Conservation (phyloP, 2,888 invertebrate genomes). For the Andrena bucephala region DNA sequence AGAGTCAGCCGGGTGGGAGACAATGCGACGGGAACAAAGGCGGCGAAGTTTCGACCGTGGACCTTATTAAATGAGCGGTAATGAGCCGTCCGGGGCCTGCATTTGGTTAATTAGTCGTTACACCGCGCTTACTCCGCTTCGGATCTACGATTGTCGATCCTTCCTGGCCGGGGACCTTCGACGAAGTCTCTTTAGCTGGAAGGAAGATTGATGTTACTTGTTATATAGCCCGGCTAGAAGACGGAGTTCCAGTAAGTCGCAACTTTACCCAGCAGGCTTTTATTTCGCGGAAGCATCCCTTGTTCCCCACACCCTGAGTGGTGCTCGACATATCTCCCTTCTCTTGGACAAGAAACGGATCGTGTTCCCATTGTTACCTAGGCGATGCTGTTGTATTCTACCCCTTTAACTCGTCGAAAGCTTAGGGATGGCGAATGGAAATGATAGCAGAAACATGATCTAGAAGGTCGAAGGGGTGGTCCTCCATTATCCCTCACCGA, state of each 20-base stretch:
- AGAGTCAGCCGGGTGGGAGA: background rate
- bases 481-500: too few species aligned
- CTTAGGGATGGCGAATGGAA: too few species aligned
- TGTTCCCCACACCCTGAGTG: too few species aligned
- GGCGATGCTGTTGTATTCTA: too few species aligned
- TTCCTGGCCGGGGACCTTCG: background rate
- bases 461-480: too few species aligned
- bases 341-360: too few species aligned
- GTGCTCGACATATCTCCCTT: too few species aligned
- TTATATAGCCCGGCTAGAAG: background rate
- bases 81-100: slow-evolving; percentile 38
- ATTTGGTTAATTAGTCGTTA: slow-evolving; percentile 55
- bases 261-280: too few species aligned
- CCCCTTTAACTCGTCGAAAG: too few species aligned
- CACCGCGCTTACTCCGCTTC: slow-evolving; percentile 10
- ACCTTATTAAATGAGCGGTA: slow-evolving; percentile 57
- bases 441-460: too few species aligned
- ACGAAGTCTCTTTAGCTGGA: background rate
- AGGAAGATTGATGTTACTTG: background rate
- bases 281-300: too few species aligned
- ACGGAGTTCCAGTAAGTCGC: background rate
- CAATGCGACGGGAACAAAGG: slow-evolving; percentile 54
- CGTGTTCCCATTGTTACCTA: too few species aligned
- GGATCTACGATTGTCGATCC: slow-evolving; percentile 10
- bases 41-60: slow-evolving; percentile 49